A percentile compares a stretch with the other conserved stretches of the same genome.
Conservation (phyloP, 2,113 vertebrate genomes). For the Ellobius talpinus region DNA sequence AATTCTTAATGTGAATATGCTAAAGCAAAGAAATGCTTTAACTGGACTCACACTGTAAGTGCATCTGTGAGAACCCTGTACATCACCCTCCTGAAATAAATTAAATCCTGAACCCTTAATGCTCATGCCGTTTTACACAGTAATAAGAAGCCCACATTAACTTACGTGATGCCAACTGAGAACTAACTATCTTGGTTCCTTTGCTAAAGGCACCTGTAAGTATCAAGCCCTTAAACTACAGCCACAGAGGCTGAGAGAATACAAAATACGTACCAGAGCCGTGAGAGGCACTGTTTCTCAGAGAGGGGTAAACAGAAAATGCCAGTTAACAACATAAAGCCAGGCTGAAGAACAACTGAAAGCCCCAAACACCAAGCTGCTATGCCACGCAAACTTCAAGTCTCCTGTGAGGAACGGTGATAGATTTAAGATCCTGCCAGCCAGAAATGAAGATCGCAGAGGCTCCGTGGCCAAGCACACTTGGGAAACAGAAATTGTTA, state of each 20-base stretch:
- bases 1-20: neutral
- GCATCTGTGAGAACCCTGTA: neutral
- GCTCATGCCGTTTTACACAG: neutral
- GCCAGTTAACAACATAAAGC: slow-evolving; percentile 64
- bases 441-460: slow-evolving; percentile 39
- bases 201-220: slow-evolving; percentile 29
- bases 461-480: neutral
- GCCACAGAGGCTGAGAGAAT: slow-evolving; percentile 38
- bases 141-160: slow-evolving; percentile 8
- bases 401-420: slow-evolving; percentile 40
- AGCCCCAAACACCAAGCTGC: slow-evolving; percentile 42
- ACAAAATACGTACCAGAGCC: neutral
- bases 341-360: slow-evolving; percentile 35
- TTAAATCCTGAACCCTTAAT: neutral
- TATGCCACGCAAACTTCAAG: slow-evolving; percentile 64
- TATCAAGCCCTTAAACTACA: neutral
- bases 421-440: slow-evolving; percentile 50
- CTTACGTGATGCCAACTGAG: neutral
- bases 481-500: slow-evolving; percentile 64
- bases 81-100: slow-evolving; percentile 18
- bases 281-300: neutral
- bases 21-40: neutral
- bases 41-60: neutral
- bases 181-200: slow-evolving; percentile 6
- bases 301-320: neutral